Base-by-base conservation (phyloP, 1,140 invertebrate species). In the Hyles vespertilio region DNA sequence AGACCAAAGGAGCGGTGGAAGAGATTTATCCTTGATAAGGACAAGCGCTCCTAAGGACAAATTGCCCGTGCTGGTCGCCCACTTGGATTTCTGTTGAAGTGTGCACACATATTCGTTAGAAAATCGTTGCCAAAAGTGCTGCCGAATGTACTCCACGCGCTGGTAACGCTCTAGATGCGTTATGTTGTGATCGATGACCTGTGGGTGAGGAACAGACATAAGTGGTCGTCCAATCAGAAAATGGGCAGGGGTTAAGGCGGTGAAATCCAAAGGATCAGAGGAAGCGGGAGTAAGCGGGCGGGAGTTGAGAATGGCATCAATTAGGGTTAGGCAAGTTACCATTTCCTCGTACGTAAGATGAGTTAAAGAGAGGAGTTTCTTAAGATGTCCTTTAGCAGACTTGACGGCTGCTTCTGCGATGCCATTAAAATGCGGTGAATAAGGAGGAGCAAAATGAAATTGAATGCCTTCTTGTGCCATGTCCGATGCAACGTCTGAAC, bases 121-220 rank as follows among this genome's bases (percentile, higher is more conserved):
- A 61, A 67, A 70, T n/a, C 67, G 32, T 32, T 49, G 4, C 70
- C 72, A 74, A 53, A 74, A 74, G 22, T 69, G 57, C 47, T 65
- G 50, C n/a, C 50, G 32, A 11, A 51, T 12, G 2, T 34, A 32
- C n/a, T 66, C 45, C 0, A 61, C 12, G 32, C 63, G n/a, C 49
- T 61, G 9, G 6, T 44, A 66, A 7, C 63, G 59, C 8, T 53
- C 40, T 22, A 66, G 22, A 4, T 33, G 52, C 32, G 32, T 55
- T 10, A 59, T 55, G 44, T 52, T 54, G 5, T 10, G 34, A n/a
- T 59, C 50, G 5, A 52, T 33, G 0, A 54, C 47, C 52, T 59
- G 50, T 5, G 56, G 32, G 47, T 46, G 5, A 3, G 57, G 61
- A 12, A 59, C 10, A 22, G 61, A 56, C n/a, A 33, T 48, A 8